Evolutionary conservation across 92 coral and sea anemone species (phyloP), one percentile per base, ranked within the genome.

Genomic region (Galaxea fascicularis): DNA sequence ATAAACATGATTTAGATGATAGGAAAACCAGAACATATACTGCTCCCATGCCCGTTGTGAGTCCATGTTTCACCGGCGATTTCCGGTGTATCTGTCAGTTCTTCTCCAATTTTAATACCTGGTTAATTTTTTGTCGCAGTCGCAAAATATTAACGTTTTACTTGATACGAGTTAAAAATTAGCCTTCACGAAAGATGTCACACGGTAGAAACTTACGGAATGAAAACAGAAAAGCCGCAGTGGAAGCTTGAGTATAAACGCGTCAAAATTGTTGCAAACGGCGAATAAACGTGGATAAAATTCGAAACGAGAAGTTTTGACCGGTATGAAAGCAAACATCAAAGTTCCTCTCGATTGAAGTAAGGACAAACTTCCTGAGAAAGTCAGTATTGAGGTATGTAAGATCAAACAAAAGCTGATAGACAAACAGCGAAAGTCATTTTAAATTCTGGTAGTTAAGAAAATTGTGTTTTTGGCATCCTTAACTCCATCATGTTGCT

Each of bases 21-120:
- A 95, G 8, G 99, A 93, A 70, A 91, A 97, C 99, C 99, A 97
- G 68, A 85, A 80, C 8, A 83, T 87, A 35, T 94, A 94, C 64
- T 87, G 93, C 12, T 84, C 81, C 57, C 85, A 71, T 18, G 75
- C 80, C 22, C 91, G 90, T 31, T 65, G 78, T 0, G 92, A 75
- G 29, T 88, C 87, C 95, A 91, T 91, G 39, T 66, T 82, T 57
- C 57, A 17, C 65, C 15, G 30, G n/a, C 16, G 52, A 66, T 51
- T 51, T 28, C 47, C 51, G n/a, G n/a, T n/a, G 1, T 29, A 45
- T 13, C 74, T 31, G 51, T 21, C 47, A 30, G 44, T 45, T 73
- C 28, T 27, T 26, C n/a, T n/a, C n/a, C 41, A 35, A 35, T 35
- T 35, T 35, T 8, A 10, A 24, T 35, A 4, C 9, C 24, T 16